Evolutionary conservation across 2,888 invertebrate genomes (phyloP).

Genomic region (Mimumesa dahlbomi): DNA sequence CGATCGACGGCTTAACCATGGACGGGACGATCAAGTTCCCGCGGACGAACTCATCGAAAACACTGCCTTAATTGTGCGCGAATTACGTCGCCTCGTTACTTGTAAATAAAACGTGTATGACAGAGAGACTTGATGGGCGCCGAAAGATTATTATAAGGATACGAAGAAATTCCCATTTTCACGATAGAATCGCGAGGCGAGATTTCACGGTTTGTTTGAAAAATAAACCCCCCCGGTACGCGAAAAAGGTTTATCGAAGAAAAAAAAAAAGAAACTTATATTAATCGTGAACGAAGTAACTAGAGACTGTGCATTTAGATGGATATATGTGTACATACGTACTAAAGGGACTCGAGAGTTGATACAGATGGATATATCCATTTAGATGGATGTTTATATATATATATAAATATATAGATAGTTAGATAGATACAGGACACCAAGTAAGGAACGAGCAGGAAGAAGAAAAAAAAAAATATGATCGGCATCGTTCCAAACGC

Average conservation of each 20-base stretch:
- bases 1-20: neutral
- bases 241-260: conserved; percentile 1
- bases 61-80: conserved; percentile 61
- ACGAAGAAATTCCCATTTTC: too few species aligned
- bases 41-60: conserved; percentile 58
- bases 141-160: too few species aligned
- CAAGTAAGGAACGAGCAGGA: conserved; percentile 45
- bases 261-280: conserved; percentile 21
- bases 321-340: conserved; percentile 70
- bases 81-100: conserved; percentile 32
- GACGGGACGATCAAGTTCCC: conserved; percentile 25
- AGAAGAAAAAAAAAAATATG: conserved; percentile 18
- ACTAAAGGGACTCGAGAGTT: conserved; percentile 55
- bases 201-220: too few species aligned
- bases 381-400: conserved; percentile 71
- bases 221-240: too few species aligned
- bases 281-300: conserved; percentile 63
- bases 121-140: too few species aligned
- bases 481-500: conserved; percentile 16
- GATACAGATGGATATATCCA: conserved; percentile 63
- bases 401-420: conserved; percentile 63
- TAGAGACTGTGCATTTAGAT: conserved; percentile 74
- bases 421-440: conserved; percentile 59
- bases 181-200: too few species aligned
- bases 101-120: conserved; percentile 57